Base-by-base conservation (phyloP, 2,113 vertebrate genomes). In the Acrocephalus kingi region DNA sequence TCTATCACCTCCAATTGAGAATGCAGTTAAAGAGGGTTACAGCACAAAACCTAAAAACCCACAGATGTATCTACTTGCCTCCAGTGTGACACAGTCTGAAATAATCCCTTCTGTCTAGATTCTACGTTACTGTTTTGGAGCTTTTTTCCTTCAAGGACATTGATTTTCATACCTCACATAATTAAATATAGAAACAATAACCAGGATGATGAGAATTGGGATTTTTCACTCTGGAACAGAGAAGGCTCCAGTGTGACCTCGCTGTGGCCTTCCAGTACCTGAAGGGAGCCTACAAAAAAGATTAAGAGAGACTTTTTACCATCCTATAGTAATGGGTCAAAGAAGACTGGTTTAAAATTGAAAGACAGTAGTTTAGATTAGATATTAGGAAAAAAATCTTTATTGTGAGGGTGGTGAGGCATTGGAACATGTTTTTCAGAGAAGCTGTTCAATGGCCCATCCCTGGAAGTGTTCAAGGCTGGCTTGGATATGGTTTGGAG, bases 221-320 rank as follows among this genome's bases (percentile, higher is more conserved):
- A 55, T 48, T 69, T 37, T 83, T 76, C 55, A 62, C 14, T 21
- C 7, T 68, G 39, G 13, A 25, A 83, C 82, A 35, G 20, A 55
- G 30, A 76, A 48, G 55, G 20, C 6, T 48, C 15, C 54, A 54
- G 30, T 9, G 13, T 35, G 25, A 48, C n/a, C 3, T 31, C 19
- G 18, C 16, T 49, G 17, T 15, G 31, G 17, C 41, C 21, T 69
- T 49, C 11, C 30, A 62, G n/a, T 41, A 69, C 14, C 21, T 69
- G 62, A 68, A 69, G n/a, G 46, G 10, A 69, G 14, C 21, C n/a
- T 23, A 62, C 25, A 55, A 27, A 82, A 89, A 48, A 35, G 13
- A 18, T n/a, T 19, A 16, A n/a, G n/a, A 41, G 11, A 24, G 8
- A 7, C 2, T 31, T 55, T 23, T 49, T 35, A 25, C 0, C 0